Base-by-base conservation (phyloP, 1,140 invertebrate genomes). In the Hyphantria cunea region DNA sequence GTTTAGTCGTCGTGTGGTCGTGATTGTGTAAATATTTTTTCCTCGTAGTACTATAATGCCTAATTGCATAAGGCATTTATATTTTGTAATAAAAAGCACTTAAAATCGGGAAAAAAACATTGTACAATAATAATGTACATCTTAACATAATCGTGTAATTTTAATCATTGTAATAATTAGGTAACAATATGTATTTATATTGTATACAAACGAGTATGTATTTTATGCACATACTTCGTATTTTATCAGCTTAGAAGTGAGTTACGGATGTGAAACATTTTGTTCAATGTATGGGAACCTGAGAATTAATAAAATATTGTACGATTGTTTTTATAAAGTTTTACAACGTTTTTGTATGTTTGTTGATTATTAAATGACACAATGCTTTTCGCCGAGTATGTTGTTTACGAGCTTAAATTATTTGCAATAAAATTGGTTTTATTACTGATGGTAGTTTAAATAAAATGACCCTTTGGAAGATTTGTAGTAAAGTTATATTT, bases 401-500 rank as follows among this genome's bases (percentile, higher is more conserved):
- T 66, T 74, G 61, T 77, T 71, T 80, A 83, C 68, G 56, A 74
- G 80, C 78, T 82, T 85, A 69, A 69, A 65, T 84, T 50, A 75
- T 83, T 89, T 89, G 84, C 86, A 89, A 85, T 86, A 85, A 89
- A 87, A 78, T 65, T 68, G 47, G 48, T 60, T 60, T 14, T 15
- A 37, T 11, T 42, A 31, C 7, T 39, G 0, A 5, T 42, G 48
- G 44, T 55, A 64, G 70, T 71, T 80, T 64, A 41, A 82, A 81
- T 81, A 49, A 81, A 85, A 81, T 72, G 66, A 72, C 71, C 59
- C 60, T 75, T 76, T 84, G 76, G 77, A 88, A 90, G 86, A 89
- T 89, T 89, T 87, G 82, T 89, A 85, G 84, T 89, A 89, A 89
- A 89, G 82, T 82, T 88, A 90, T 88, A 90, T 90, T 89, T 84